A percentile compares a stretch with the other conserved stretches of the same genome.
phyloP scores from a whole-genome alignment of 2,888 invertebrate genomes.

The Drosophila tanythrix region DNA sequence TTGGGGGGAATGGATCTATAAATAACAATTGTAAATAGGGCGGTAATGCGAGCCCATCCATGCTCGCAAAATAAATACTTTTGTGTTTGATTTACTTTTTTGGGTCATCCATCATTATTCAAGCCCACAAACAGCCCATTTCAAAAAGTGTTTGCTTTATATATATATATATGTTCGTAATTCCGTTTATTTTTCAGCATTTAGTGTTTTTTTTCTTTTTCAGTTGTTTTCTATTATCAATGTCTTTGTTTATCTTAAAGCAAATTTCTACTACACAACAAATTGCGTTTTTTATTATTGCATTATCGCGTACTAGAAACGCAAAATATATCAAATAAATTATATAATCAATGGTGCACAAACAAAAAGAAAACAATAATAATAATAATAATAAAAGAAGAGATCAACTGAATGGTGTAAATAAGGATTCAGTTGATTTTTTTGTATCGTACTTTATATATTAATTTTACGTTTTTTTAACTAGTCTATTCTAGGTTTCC shows the following conservation, averaged over 20 bases:
- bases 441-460: not conserved
- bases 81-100: not conserved
- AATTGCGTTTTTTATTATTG: conserved; percentile 39
- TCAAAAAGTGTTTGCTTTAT: conserved; percentile 33
- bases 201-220: conserved; percentile 19
- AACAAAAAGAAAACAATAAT: conserved; percentile 1
- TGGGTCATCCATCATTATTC: conserved; percentile 33
- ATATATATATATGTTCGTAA: conserved; percentile 38
- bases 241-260: conserved; percentile 55
- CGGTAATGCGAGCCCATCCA: not conserved
- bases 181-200: conserved; percentile 59
- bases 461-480: conserved; percentile 4
- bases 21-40: not conserved
- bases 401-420: not conserved
- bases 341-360: conserved; percentile 18
- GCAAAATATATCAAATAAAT: conserved; percentile 10
- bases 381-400: conserved; percentile 4
- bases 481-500: conserved; percentile 40
- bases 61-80: not conserved
- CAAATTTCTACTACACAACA: conserved; percentile 45
- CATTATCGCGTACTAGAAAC: conserved; percentile 9
- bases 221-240: conserved; percentile 30
- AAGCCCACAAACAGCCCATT: not conserved
- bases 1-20: not conserved
- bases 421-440: not conserved